These are phyloP conservation scores for Pitangus sulphuratus DNA, from an alignment of 2,797 vertebrate genomes.

Conservation along the genomic window DNA sequence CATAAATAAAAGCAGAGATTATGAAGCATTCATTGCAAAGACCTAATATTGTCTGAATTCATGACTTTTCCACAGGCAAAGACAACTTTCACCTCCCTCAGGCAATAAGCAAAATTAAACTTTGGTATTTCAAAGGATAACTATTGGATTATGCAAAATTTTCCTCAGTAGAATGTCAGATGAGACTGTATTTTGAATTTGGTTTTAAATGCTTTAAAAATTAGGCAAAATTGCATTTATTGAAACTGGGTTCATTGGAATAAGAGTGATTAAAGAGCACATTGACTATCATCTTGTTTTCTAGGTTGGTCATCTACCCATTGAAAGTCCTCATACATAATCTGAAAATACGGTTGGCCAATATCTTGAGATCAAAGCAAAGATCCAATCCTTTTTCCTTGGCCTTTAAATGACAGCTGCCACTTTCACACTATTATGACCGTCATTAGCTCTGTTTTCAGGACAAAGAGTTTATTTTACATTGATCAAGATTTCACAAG, in stretches of 20 bases:
- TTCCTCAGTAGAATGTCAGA: neutral
- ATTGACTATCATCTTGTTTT: neutral
- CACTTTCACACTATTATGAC: neutral
- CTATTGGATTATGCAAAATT: neutral
- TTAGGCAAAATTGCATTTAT: neutral
- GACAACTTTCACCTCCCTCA: neutral
- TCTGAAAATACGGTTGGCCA: neutral
- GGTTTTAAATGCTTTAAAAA: neutral
- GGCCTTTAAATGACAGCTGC: neutral
- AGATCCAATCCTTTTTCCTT: neutral
- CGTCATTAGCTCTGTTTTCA: neutral
- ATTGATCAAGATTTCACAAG: neutral
- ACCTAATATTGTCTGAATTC: neutral
- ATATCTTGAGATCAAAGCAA: neutral
- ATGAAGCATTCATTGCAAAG: neutral
- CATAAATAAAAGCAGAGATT: conserved; percentile 7
- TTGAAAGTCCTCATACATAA: neutral
- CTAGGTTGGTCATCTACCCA: neutral
- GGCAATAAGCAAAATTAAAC: neutral
- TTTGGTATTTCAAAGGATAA: neutral
- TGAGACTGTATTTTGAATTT: neutral
- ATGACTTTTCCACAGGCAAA: neutral
- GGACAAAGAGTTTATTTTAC: neutral
- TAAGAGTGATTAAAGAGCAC: neutral
- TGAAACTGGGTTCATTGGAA: neutral